Evolutionary conservation across 2,797 vertebrate genomes (phyloP), one percentile per base, ranked within the genome.

Genomic region (Pogoniulus pusillus): DNA sequence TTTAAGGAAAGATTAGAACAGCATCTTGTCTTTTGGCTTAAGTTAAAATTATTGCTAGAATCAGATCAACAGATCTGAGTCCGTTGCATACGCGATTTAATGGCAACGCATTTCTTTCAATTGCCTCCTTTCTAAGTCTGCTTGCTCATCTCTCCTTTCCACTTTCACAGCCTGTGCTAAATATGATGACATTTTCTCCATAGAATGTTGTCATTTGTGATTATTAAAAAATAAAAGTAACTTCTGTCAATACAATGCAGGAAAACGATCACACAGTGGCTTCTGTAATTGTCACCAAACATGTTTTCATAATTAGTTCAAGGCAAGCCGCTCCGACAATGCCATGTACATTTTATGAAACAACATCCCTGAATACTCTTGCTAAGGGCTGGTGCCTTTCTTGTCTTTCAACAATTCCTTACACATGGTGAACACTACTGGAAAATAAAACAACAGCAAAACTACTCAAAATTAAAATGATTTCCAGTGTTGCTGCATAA

Each of bases 281-380:
- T 89, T 93, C 93, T 82, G 93, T 93, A 95, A 93, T 97, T 93
- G 95, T 96, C 95, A 93, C 75, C 85, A 91, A 93, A 76, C 78
- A 49, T 55, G 82, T 78, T 94, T 93, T 71, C 83, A 45, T 96
- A 96, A 97, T 96, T 90, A 96, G 87, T 92, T 96, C 95, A 96
- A 97, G 96, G 92, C 87, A 39, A 95, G 78, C 32, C 76, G 75
- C 87, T 91, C 93, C 94, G 90, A 80, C 13, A 69, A 85, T 54
- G 59, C 22, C 58, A 65, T 39, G 59, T 82, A 55, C 43, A 75
- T 92, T 89, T 94, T 83, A 53, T 34, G 87, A 93, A 79, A 91
- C 84, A 60, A 92, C 85, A 93, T 90, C 93, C 81, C 85, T 85
- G 87, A 91, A 87, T 88, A 43, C 57, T 86, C 2, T 71, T 91